Percentiles rank a stretch among this genome's conserved stretches.
phyloP scores from a whole-genome alignment of 2,113 vertebrate species.

The Macquaria australasica region DNA sequence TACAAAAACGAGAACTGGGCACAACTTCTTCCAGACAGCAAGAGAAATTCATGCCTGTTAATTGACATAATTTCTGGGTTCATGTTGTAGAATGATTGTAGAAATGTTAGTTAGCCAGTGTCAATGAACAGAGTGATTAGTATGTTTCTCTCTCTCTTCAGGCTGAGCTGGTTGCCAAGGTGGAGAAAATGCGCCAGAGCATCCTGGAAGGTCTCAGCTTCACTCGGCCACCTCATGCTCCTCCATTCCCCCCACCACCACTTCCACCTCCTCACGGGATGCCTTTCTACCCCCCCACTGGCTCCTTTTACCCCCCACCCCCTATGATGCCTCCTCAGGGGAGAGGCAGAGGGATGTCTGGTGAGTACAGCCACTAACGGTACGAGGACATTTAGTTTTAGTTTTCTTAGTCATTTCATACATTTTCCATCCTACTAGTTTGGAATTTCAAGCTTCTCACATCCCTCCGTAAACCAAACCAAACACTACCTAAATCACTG shows the following conservation, averaged over 20 bases:
- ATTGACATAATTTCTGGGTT: not conserved
- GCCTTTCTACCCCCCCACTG: slow-evolving; percentile 91
- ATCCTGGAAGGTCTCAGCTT: slow-evolving; percentile 96
- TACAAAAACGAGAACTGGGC: not conserved
- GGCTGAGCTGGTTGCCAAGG: slow-evolving; percentile 93
- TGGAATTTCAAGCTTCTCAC: too few relatives aligned
- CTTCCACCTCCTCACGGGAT: slow-evolving; percentile 84
- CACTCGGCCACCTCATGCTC: slow-evolving; percentile 90
- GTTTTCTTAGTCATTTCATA: not conserved
- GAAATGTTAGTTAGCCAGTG: too few relatives aligned
- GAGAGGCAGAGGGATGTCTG: slow-evolving; percentile 90
- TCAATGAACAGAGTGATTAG: not conserved
- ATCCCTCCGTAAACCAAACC: not conserved
- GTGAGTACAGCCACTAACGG: slow-evolving; percentile 79
- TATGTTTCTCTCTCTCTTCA: slow-evolving; percentile 54
- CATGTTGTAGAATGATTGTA: too few relatives aligned
- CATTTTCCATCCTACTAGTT: too few relatives aligned
- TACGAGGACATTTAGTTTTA: not conserved
- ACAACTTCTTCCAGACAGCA: not conserved
- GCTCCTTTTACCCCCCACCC: slow-evolving; percentile 88
- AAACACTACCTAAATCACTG: not conserved
- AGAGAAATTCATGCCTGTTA: too few relatives aligned
- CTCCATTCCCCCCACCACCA: slow-evolving; percentile 90
- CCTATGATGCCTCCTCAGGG: slow-evolving; percentile 90
- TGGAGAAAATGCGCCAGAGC: slow-evolving; percentile 97